Conservation (phyloP, 2,888 invertebrate species). For the Pachliopta kotzebuea region DNA sequence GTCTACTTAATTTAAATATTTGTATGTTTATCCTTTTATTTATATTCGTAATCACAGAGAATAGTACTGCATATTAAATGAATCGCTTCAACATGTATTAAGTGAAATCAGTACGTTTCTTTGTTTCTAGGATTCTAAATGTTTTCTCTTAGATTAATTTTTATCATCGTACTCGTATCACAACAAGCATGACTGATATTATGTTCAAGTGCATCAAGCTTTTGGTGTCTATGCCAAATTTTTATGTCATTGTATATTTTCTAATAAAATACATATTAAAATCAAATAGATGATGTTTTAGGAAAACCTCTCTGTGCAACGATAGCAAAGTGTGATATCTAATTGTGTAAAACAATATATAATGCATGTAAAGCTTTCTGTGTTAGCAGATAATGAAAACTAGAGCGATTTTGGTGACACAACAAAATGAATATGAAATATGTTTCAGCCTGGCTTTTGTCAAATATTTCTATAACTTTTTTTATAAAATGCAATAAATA, state of each 20-base stretch:
- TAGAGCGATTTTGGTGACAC: conserved; percentile 57
- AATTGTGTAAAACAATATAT: conserved; percentile 39
- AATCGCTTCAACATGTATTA: conserved; percentile 16
- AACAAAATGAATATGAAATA: conserved; percentile 43
- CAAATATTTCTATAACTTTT: conserved; percentile 37
- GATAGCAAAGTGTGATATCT: conserved; percentile 19
- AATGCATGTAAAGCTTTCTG: conserved; percentile 75
- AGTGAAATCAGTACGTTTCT: conserved; percentile 58
- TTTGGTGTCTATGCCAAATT: conserved; percentile 71
- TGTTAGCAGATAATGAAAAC: conserved; percentile 58
- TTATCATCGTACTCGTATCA: conserved; percentile 56
- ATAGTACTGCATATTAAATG: conserved; percentile 50
- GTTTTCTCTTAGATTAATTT: conserved; percentile 50
- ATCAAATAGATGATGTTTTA: conserved; percentile 25
- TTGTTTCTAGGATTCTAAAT: conserved; percentile 47
- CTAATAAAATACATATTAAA: conserved; percentile 15
- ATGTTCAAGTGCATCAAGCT: conserved; percentile 74
- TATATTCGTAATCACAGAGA: conserved; percentile 52
- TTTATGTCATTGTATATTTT: conserved; percentile 27
- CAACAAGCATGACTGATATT: conserved; percentile 70
- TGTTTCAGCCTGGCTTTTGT: conserved; percentile 64
- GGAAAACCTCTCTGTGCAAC: conserved; percentile 24
- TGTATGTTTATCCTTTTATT: conserved; percentile 52
- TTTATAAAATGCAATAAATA: conserved; percentile 18
- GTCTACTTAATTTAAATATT: conserved; percentile 57